Evolutionary conservation across 2,888 invertebrate genomes (phyloP), one percentile per base, ranked within the genome.

Genomic region (Camptogramma bilineatum): DNA sequence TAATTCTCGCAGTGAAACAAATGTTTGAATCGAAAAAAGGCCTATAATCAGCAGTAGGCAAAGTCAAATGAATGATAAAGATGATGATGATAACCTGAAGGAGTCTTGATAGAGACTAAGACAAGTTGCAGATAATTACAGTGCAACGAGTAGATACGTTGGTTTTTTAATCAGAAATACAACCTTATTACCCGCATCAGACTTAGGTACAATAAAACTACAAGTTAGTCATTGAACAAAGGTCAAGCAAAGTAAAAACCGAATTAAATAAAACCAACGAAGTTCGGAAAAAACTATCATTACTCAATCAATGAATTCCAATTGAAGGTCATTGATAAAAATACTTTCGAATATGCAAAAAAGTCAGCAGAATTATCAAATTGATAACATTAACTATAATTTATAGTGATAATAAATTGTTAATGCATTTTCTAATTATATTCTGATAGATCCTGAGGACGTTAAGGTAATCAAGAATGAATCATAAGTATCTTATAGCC

Each of bases 181-280:
- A 17, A 18, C 18, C 52, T 53, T 16, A 47, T 55, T 56, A 56
- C 55, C 55, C 55, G 55, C 55, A 48, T 56, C 18, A 39, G 31
- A 55, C 17, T 54, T 47, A 55, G 46, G 47, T 47, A 47, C 47
- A 47, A 47, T 21, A 48, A 50, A 64, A 58, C 57, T 55, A 64
- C 71, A 68, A 67, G 74, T 73, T 68, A 73, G 76, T 71, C 73
- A 74, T 67, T 73, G 67, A 57, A 64, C 57, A 68, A 74, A 80
- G 77, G 78, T 79, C 75, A 64, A 24, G 46, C 34, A 44, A 9
- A 52, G 64, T 62, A 76, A 76, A 77, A 75, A 69, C 58, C 34
- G 56, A 71, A 68, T 55, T 58, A 68, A 72, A 58, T 44, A 17
- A n/a, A n/a, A 21, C 21, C 46, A 39, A 8, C 52, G 55, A 62